Percentiles rank a stretch among this genome's conserved stretches.
Evolutionary conservation across 2,113 vertebrate species (phyloP).

Genomic region (Cyprinodon tularosa): DNA sequence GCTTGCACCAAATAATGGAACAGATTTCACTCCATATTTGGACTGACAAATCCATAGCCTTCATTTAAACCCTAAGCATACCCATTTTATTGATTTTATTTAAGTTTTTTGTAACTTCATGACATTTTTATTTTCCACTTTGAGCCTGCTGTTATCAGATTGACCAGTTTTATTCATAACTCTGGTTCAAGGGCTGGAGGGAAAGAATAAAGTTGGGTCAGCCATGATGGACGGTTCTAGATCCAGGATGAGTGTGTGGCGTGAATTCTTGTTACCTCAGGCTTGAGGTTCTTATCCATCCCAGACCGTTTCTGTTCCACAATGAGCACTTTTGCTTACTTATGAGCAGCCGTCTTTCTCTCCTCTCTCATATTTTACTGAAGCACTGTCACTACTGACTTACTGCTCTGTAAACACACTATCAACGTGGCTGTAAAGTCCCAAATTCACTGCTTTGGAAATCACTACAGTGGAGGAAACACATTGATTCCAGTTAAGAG

Average conservation of each 20-base stretch:
- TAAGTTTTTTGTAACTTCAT: not conserved
- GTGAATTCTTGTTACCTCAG: not conserved
- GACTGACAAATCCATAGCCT: not conserved
- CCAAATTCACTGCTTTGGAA: not conserved
- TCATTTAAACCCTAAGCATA: not conserved
- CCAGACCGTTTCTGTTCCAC: conserved; percentile 28
- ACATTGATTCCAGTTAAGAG: not conserved
- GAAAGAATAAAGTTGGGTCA: not conserved
- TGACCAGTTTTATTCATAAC: not conserved
- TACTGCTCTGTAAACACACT: not conserved
- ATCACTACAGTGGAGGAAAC: too few relatives aligned
- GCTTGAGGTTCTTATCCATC: conserved; percentile 7
- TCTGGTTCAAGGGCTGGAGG: not conserved
- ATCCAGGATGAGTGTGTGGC: not conserved
- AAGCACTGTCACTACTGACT: not conserved
- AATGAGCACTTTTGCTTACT: conserved; percentile 1
- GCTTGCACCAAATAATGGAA: too few relatives aligned
- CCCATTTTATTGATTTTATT: not conserved
- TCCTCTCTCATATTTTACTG: not conserved
- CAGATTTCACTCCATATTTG: too few relatives aligned
- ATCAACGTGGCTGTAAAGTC: not conserved
- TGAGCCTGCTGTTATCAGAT: not conserved
- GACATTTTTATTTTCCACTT: not conserved
- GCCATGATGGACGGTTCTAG: not conserved
- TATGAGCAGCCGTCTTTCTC: not conserved